phyloP scores from a whole-genome alignment of 2,113 vertebrate species.

The Cololabis saira region DNA sequence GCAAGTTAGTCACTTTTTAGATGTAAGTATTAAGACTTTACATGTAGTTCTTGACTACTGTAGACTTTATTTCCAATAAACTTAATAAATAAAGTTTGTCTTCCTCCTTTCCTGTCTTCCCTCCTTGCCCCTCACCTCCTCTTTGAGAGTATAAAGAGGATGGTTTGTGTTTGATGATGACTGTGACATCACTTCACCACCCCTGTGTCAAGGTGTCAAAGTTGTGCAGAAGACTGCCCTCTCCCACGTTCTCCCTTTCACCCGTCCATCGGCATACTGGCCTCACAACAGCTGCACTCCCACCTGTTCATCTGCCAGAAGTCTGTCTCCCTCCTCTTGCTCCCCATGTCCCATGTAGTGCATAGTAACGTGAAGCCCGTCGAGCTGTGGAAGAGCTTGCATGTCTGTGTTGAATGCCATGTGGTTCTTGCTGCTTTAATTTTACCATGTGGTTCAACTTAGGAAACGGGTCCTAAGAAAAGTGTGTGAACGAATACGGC shows the following conservation, averaged over 20 bases:
- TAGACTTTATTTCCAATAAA: neutral
- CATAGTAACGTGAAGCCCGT: conserved; percentile 37
- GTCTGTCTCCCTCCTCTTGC: conserved; percentile 41
- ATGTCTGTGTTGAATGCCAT: conserved; percentile 74
- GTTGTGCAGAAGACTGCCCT: conserved; percentile 46
- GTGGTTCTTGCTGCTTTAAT: conserved; percentile 61
- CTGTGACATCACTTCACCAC: conserved; percentile 62
- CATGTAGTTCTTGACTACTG: neutral
- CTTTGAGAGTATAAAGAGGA: conserved; percentile 23
- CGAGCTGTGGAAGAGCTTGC: conserved; percentile 65
- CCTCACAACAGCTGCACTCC: conserved; percentile 56
- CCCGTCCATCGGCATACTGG: conserved; percentile 38
- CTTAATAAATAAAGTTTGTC: neutral
- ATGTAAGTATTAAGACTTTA: neutral
- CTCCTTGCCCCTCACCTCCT: neutral
- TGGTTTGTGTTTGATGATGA: conserved; percentile 37
- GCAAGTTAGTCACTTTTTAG: conserved; percentile 13
- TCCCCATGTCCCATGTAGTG: conserved; percentile 38
- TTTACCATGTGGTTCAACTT: conserved; percentile 48
- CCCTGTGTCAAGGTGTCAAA: conserved; percentile 71
- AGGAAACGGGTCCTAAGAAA: conserved; percentile 9
- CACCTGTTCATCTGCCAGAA: conserved; percentile 56
- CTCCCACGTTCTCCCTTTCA: conserved; percentile 6
- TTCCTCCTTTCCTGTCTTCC: conserved; percentile 18
- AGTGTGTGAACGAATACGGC: conserved; percentile 35